phyloP scores from a whole-genome alignment of 1,140 invertebrate species.

The Hypothenemus hampei region DNA sequence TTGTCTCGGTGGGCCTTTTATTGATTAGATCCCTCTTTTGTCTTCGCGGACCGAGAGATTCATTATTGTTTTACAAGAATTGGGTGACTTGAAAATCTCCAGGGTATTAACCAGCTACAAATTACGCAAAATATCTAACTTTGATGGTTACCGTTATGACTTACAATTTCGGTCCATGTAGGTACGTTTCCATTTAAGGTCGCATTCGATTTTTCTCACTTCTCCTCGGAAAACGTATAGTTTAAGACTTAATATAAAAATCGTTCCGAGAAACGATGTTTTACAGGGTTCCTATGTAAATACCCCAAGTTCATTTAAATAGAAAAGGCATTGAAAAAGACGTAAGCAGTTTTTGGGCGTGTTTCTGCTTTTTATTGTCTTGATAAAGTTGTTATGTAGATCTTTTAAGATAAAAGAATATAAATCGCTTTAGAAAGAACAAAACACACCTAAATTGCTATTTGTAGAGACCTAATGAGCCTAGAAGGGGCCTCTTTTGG shows the following conservation, averaged over 20 bases:
- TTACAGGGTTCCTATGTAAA: conserved; percentile 16
- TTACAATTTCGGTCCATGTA: no score
- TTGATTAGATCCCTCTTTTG: conserved; percentile 9
- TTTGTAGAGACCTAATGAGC: conserved; percentile 12
- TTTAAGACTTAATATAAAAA: conserved; percentile 14
- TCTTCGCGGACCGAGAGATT: conserved; percentile 3
- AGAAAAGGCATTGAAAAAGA: conserved; percentile 16
- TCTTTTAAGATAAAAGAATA: conserved; percentile 14
- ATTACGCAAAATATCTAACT: no score
- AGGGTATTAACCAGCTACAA: background rate
- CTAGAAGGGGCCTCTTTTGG: background rate
- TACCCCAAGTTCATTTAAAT: conserved; percentile 15
- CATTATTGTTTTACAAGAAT: conserved; percentile 15
- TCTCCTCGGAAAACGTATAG: conserved; percentile 15
- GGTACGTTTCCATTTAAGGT: no score
- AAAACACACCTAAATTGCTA: conserved; percentile 8
- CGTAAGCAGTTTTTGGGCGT: conserved; percentile 21
- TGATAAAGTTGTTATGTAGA: conserved; percentile 24
- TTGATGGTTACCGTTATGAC: no score
- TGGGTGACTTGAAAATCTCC: conserved; percentile 2
- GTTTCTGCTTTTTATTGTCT: conserved; percentile 19
- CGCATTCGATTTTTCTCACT: no score
- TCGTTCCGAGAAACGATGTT: conserved; percentile 6
- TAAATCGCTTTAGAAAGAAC: conserved; percentile 7
- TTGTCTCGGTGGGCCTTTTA: conserved; percentile 14